Conservation (phyloP, 1,140 invertebrate species). For the Lutraria rhynchaena region DNA sequence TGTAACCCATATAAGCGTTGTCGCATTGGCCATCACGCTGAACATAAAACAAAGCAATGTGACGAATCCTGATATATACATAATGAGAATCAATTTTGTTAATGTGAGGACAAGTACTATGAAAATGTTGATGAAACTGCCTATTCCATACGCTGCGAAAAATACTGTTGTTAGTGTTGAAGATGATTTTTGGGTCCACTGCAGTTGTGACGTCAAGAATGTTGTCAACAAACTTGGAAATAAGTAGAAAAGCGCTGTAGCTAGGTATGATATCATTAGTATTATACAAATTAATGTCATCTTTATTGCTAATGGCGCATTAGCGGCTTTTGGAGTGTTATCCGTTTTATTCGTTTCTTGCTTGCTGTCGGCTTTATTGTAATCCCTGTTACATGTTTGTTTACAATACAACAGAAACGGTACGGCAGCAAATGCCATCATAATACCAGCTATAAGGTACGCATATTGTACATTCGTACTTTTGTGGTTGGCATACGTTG, state of each 20-base stretch:
- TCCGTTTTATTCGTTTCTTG: too few species aligned
- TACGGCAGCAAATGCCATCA: background rate
- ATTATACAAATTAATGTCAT: background rate
- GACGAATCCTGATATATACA: conserved; percentile 4
- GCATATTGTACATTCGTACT: background rate
- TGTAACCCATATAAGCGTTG: conserved; percentile 40
- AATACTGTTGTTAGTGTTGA: conserved; percentile 45
- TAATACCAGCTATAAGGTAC: background rate
- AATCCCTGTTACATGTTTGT: background rate
- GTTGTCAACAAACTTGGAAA: conserved; percentile 59
- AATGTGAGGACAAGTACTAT: conserved; percentile 22
- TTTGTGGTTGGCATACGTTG: background rate
- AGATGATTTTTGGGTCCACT: conserved; percentile 53
- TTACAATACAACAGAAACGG: conserved; percentile 8
- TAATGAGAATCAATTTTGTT: conserved; percentile 33
- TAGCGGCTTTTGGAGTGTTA: background rate
- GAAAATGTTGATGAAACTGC: conserved; percentile 56
- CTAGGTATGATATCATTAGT: background rate
- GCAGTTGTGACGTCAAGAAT: conserved; percentile 59
- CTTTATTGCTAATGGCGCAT: background rate
- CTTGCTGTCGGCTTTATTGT: background rate
- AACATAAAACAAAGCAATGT: conserved; percentile 25
- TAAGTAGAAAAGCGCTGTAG: conserved; percentile 58
- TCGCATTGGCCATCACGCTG: background rate
- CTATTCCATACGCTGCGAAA: conserved; percentile 55